phyloP scores from a whole-genome alignment of 2,113 vertebrate genomes.

The Nettapus auritus region DNA sequence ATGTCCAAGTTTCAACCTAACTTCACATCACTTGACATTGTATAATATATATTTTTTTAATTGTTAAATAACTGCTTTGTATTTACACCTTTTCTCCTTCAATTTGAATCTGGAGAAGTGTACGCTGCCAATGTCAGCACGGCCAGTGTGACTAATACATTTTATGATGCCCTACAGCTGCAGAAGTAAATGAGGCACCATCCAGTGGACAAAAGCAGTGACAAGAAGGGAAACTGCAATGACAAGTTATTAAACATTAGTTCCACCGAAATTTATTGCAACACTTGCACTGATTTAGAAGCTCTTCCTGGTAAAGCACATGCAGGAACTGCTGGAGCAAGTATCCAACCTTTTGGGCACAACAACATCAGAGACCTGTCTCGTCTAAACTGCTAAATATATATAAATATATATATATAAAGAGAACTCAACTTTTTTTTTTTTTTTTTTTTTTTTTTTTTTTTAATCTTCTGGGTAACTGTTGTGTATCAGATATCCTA shows the following conservation, averaged over 20 bases:
- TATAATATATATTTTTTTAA: background rate
- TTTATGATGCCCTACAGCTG: background rate
- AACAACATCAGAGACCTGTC: background rate
- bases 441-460: too few relatives aligned
- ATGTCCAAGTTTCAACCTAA: background rate
- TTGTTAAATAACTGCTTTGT: background rate
- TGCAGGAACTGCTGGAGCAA: background rate
- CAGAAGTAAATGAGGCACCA: background rate
- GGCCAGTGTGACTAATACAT: accelerated
- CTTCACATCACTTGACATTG: background rate
- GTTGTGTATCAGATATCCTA: background rate
- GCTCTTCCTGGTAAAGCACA: background rate
- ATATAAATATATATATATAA: too few relatives aligned
- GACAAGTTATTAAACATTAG: background rate
- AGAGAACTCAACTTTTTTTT: accelerated
- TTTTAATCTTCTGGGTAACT: background rate
- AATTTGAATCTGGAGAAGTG: background rate
- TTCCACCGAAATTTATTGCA: background rate
- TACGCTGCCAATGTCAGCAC: accelerated
- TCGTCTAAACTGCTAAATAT: background rate
- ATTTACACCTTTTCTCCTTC: background rate
- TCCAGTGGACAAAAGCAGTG: background rate
- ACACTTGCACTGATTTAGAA: background rate
- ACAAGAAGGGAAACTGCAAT: background rate
- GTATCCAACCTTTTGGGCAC: background rate